A percentile compares a stretch with the other conserved stretches of the same genome.
Evolutionary conservation across 2,888 invertebrate genomes (phyloP).

Genomic region (Blastobasis adustella): DNA sequence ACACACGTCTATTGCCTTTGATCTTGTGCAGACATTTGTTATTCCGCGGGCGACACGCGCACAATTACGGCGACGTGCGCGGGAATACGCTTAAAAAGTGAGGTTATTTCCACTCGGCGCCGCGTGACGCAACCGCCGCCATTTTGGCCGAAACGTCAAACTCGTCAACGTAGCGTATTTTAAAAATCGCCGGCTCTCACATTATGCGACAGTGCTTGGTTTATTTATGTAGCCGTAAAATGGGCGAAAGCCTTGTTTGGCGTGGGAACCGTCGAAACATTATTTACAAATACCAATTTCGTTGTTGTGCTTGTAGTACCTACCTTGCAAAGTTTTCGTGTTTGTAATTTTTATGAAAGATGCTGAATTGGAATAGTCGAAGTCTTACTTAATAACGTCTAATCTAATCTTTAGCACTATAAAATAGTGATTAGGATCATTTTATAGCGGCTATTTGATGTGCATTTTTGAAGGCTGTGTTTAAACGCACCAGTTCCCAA

Average conservation of each 20-base stretch:
- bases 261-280: too few relatives aligned
- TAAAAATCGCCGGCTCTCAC: too few relatives aligned
- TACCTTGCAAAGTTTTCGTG: too few relatives aligned
- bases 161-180: slow-evolving; percentile 32
- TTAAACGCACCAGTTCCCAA: slow-evolving; percentile 44
- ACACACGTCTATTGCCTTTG: slow-evolving; percentile 69
- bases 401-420: slow-evolving; percentile 13
- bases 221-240: too few relatives aligned
- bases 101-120: slow-evolving; percentile 7
- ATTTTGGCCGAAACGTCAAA: slow-evolving; percentile 23
- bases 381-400: not conserved
- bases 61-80: slow-evolving; percentile 66
- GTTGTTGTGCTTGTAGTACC: too few relatives aligned
- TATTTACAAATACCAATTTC: too few relatives aligned
- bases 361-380: too few relatives aligned
- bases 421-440: slow-evolving; percentile 17
- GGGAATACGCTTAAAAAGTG: slow-evolving; percentile 52
- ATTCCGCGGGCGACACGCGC: slow-evolving; percentile 55
- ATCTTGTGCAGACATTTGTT: slow-evolving; percentile 62
- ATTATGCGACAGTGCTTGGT: too few relatives aligned
- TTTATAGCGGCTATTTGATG: slow-evolving; percentile 59
- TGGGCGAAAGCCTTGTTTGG: too few relatives aligned
- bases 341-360: too few relatives aligned
- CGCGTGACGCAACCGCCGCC: slow-evolving; percentile 8
- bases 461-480: slow-evolving; percentile 67